Percentiles rank a stretch among this genome's conserved stretches.
These are phyloP conservation scores for Scrobipalpa costella DNA, from an alignment of 2,888 invertebrate genomes.

Conservation along the genomic window DNA sequence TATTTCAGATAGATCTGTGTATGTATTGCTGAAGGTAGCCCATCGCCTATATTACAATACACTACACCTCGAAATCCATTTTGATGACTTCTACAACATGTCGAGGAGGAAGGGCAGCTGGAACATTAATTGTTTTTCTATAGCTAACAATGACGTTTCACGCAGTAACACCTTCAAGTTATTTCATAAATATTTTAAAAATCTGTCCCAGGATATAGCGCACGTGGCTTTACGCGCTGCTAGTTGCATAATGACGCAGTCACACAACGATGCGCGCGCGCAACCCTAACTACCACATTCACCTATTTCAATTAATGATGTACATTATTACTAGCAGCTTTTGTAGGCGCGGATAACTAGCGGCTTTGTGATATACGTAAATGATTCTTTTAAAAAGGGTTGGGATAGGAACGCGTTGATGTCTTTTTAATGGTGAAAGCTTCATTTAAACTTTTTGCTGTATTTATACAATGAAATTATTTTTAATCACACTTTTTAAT, in stretches of 20 bases:
- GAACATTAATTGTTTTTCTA: no score
- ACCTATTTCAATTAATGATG: conserved; percentile 31
- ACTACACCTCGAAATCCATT: no score
- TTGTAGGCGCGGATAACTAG: background rate
- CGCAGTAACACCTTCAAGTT: no score
- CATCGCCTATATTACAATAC: no score
- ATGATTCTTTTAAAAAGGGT: background rate
- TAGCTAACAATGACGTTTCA: no score
- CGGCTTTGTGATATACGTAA: background rate
- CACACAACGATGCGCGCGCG: conserved; percentile 50
- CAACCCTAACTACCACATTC: conserved; percentile 38
- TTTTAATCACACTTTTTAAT: background rate
- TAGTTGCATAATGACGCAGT: conserved; percentile 53
- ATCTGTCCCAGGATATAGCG: conserved; percentile 17
- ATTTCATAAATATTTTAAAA: background rate
- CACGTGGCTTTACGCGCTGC: conserved; percentile 43
- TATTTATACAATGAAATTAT: background rate
- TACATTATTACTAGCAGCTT: conserved; percentile 17
- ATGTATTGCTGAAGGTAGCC: no score
- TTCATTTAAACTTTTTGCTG: background rate
- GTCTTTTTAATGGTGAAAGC: background rate
- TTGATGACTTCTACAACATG: no score
- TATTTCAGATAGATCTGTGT: no score
- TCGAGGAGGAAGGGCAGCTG: no score
- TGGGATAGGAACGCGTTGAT: background rate